Evolutionary conservation across 64 coral and sea anemone species (phyloP).

Genomic region (Actinia equina): DNA sequence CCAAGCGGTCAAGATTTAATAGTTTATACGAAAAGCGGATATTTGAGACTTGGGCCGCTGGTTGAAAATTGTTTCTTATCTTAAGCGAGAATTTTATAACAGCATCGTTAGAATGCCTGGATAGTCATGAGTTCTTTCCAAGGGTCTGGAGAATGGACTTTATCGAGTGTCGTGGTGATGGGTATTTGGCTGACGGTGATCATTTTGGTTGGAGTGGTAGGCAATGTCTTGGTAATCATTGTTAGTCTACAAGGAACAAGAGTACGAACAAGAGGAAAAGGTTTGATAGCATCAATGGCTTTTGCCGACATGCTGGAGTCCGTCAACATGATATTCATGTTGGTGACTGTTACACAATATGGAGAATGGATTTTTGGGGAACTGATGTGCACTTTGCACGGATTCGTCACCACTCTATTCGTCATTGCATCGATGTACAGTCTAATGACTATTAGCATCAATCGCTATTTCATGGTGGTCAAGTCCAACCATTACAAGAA

Average conservation of each 20-base stretch:
- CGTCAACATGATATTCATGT: not conserved
- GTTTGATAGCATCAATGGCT: conserved; percentile 57
- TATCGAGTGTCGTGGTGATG: not conserved
- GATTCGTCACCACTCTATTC: too few species aligned
- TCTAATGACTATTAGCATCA: conserved; percentile 3
- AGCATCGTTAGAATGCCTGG: too few species aligned
- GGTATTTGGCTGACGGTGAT: conserved; percentile 5
- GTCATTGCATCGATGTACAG: too few species aligned
- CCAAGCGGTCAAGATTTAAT: too few species aligned
- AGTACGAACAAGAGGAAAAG: not conserved
- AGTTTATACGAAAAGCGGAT: too few species aligned
- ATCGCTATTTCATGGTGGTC: conserved; percentile 67
- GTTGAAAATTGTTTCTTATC: too few species aligned
- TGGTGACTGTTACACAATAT: too few species aligned
- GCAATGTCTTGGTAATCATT: conserved; percentile 58
- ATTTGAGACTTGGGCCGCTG: too few species aligned
- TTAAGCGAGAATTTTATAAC: too few species aligned
- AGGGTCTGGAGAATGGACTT: conserved; percentile 27
- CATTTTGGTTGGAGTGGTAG: conserved; percentile 55
- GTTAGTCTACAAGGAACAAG: too few species aligned
- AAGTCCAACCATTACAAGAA: conserved; percentile 38
- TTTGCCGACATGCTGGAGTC: conserved; percentile 61
- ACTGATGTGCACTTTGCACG: too few species aligned
- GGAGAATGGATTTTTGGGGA: too few species aligned
- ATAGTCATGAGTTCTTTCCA: not conserved